Conservation (phyloP, 2,797 vertebrate genomes). For the Morelia viridis region DNA sequence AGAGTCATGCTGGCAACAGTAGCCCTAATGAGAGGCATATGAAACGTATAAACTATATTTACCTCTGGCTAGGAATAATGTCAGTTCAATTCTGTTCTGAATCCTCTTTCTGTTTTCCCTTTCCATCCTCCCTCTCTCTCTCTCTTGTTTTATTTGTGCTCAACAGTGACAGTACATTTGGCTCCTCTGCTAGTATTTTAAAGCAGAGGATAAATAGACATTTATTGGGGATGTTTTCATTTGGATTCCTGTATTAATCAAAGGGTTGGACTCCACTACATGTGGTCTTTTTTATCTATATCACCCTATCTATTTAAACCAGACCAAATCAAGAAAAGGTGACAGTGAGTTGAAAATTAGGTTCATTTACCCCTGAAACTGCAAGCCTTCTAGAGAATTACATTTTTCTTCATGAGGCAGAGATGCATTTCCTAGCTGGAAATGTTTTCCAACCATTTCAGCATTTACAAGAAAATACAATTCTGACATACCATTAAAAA, state of each 20-base stretch:
- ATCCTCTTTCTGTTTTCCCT: background rate
- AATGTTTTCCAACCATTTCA: background rate
- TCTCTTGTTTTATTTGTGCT: background rate
- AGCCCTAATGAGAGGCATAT: too few species aligned
- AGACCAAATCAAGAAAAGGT: background rate
- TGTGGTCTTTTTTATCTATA: background rate
- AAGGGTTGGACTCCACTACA: background rate
- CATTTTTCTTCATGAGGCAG: background rate
- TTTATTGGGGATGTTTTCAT: background rate
- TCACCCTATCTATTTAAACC: background rate
- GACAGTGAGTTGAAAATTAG: background rate
- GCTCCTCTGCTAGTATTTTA: background rate
- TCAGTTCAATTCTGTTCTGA: background rate
- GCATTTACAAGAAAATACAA: background rate
- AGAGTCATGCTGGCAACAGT: too few species aligned
- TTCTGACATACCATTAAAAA: too few species aligned
- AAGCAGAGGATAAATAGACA: background rate
- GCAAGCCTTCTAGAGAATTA: background rate
- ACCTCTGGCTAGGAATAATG: background rate
- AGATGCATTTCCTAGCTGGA: background rate
- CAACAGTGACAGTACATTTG: background rate
- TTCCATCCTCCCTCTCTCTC: background rate
- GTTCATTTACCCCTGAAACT: background rate
- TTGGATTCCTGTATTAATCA: background rate
- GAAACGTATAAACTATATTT: background rate